Conservation (phyloP, 1,140 invertebrate genomes). For the Odontomachus brunneus region DNA sequence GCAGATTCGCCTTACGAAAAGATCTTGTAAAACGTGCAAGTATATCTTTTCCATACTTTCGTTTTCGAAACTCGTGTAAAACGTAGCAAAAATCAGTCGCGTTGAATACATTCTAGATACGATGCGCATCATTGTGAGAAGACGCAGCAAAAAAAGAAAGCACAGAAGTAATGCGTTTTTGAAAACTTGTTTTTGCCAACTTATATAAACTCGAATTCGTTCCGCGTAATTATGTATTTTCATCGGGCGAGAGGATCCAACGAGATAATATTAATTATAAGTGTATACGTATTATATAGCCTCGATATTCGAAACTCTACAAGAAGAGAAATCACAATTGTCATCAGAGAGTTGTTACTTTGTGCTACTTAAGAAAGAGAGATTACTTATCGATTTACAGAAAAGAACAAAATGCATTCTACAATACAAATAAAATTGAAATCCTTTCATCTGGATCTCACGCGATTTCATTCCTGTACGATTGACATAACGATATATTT, state of each 20-base stretch:
- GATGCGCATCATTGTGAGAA: not conserved
- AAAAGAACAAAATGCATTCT: conserved; percentile 75
- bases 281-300: not conserved
- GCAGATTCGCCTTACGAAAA: not conserved
- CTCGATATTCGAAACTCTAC: conserved; percentile 39
- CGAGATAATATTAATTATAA: conserved; percentile 26
- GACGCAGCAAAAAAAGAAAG: not conserved
- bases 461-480: conserved; percentile 12
- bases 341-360: conserved; percentile 54
- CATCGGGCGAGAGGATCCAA: not conserved
- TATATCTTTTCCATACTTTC: not conserved
- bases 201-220: not conserved
- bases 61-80: not conserved
- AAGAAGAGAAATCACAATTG: conserved; percentile 39
- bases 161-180: not conserved
- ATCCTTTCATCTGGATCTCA: conserved; percentile 40
- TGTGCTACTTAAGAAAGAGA: conserved; percentile 46
- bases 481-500: conserved; percentile 48
- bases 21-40: not conserved
- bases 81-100: not conserved
- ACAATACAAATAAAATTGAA: conserved; percentile 58
- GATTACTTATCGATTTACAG: conserved; percentile 58
- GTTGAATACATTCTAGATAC: not conserved
- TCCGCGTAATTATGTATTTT: conserved; percentile 16
- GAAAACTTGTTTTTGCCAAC: not conserved